Percentiles rank a stretch among this genome's conserved stretches.
Conservation (phyloP, 37 sponge, comb jelly and placozoan genomes). For the Aphrocallistes beatrix region DNA sequence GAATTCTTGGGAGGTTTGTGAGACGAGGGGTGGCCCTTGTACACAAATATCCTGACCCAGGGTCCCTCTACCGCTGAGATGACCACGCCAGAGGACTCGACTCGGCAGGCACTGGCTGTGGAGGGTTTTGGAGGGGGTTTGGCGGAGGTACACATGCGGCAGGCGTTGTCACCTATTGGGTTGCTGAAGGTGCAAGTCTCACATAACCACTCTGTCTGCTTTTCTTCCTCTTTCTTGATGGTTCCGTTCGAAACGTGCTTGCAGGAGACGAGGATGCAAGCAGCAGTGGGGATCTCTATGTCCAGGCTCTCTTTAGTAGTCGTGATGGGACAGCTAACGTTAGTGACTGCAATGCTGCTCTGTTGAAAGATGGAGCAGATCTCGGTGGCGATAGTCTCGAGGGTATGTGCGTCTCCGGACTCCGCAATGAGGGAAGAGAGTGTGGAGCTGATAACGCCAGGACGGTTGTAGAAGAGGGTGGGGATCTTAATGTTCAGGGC, state of each 20-base stretch:
- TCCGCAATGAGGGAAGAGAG: neutral
- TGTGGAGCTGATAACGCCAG: conserved; percentile 14
- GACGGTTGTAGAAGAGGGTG: conserved; percentile 15
- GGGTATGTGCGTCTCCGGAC: neutral
- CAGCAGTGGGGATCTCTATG: conserved; percentile 13
- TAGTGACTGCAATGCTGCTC: neutral
- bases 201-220: neutral
- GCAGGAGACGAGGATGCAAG: neutral
- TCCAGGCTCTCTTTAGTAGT: neutral
- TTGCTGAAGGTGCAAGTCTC: conserved; percentile 3
- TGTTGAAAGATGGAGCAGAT: conserved; percentile 15
- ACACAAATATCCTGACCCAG: neutral
- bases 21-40: conserved; percentile 4
- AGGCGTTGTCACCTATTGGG: neutral
- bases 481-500: neutral
- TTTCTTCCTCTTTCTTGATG: neutral
- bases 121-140: conserved; percentile 4
- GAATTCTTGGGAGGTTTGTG: conserved; percentile 16
- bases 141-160: neutral
- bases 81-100: conserved; percentile 1
- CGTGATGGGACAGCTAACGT: neutral
- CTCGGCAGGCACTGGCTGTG: neutral
- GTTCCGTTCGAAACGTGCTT: neutral
- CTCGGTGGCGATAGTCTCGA: neutral
- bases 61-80: neutral